Evolutionary conservation across 2,113 vertebrate species (phyloP), one percentile per base, ranked within the genome.

Genomic region (Crotalus tigris): DNA sequence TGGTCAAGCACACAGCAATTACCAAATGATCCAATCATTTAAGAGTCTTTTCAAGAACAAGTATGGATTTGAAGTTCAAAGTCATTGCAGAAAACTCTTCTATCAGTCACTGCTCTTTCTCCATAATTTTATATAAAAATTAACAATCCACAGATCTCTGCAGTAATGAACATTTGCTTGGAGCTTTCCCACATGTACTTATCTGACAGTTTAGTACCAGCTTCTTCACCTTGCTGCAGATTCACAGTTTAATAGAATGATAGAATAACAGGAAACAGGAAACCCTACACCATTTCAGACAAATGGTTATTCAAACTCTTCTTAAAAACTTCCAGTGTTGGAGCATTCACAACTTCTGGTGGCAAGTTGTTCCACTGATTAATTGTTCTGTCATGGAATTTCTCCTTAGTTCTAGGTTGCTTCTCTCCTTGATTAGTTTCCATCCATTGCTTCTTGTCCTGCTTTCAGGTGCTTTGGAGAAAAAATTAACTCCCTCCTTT

Each of bases 21-120:
- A 87, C 61, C 92, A 93, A 90, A 57, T 90, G 49, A 93, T 93
- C 75, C n/a, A 53, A 86, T 93, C 88, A 90, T 90, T 93, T 90
- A 64, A 86, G 92, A 90, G 54, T 44, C 46, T 29, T 85, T 90
- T 59, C 44, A 85, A n/a, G 55, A 61, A 57, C 55, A 85, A 54
- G 46, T 93, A 87, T 90, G 46, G 88, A 90, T 93, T 93, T 90
- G 57, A 44, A 39, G 46, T 26, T 9, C 46, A 85, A 44, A 53
- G 29, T 11, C 58, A 24, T 5, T 93, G 55, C 64, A n/a, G 61
- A 64, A 64, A 8, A 2, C 61, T 64, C 61, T 64, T 64, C 10
- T 64, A n/a, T n/a, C 1, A 0, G 1, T 64, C 61, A 24, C 10
- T 93, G 55, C 64, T 90, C 46, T 86, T 90, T 93, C 75, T 49